Evolutionary conservation across 2,888 invertebrate species (phyloP).

Genomic region (Leptura quadrifasciata): DNA sequence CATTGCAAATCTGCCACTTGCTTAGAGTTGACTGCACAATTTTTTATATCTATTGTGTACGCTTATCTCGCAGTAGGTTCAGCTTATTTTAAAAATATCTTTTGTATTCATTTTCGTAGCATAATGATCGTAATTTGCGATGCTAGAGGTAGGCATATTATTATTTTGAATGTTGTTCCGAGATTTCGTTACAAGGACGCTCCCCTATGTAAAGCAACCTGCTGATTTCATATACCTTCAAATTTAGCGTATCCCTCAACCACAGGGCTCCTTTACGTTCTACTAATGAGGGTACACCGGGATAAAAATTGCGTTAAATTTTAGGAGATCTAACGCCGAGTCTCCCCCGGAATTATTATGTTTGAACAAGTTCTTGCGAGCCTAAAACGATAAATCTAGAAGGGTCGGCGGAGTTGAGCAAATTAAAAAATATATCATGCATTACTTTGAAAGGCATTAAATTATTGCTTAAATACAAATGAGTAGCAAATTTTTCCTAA

Average conservation of each 20-base stretch:
- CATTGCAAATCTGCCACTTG: no score
- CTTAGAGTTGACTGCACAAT: no score
- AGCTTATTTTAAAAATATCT: not conserved
- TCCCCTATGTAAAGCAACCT: conserved; percentile 7
- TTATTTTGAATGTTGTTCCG: not conserved
- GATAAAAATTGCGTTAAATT: conserved; percentile 1
- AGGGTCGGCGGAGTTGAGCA: not conserved
- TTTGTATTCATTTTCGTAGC: not conserved
- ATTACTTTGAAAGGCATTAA: no score
- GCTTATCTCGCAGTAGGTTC: no score
- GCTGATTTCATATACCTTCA: conserved; percentile 7
- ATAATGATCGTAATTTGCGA: not conserved
- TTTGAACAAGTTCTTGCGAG: not conserved
- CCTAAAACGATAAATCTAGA: not conserved
- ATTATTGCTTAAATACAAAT: no score
- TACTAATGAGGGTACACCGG: conserved; percentile 1
- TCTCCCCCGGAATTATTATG: not conserved
- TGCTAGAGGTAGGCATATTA: not conserved
- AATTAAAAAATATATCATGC: not conserved
- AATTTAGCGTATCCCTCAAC: not conserved
- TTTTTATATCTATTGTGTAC: no score
- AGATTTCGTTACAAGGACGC: not conserved
- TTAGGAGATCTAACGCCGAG: not conserved
- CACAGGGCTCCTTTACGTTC: conserved; percentile 1
- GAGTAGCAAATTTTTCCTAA: no score